Evolutionary conservation across 1,140 invertebrate genomes (phyloP), one percentile per base, ranked within the genome.

Genomic region (Drosophila nikananu): DNA sequence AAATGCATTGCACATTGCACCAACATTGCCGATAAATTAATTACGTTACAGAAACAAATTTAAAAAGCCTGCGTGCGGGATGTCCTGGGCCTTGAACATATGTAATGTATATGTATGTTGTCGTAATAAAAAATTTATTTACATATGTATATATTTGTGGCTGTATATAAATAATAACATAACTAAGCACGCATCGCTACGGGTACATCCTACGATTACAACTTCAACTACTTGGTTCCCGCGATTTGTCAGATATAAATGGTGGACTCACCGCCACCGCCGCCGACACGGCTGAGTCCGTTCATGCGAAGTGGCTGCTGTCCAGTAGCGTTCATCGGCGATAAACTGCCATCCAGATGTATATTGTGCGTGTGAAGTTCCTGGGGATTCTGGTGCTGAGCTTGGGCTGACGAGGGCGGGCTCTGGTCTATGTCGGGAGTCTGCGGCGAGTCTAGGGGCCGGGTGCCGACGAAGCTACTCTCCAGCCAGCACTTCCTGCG

Each of bases 391-490:
- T 73, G 72, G 15, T 86, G 64, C 55, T 84, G 61, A n/a, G 25
- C 23, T 21, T 52, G 49, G 17, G 66, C 41, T 30, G 68, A 37
- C 13, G 73, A 27, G 32, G 87, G 73, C 48, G 75, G 71, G 30
- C 70, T 80, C 37, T 57, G 83, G 58, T 95, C 93, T 52, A 95
- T 95, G 70, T 96, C 94, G 32, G 97, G 97, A 66, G 96, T 97
- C 93, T 97, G 96, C 15, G 96, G 97, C 41, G 97, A 97, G 73
- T 97, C 97, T 81, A 97, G 93, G 9, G 97, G 97, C 81, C 96
- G 95, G 77, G 96, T 96, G 73, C 97, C 95, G 72, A 98, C 97
- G 94, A 98, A 98, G 67, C 97, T 97, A 93, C 97, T 98, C 93
- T 98, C 97, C 92, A 98, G 94, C 97, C 97, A 98, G 92, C 97